Base-by-base conservation (phyloP, 2,797 vertebrate species). In the Coregonus suidteri region DNA sequence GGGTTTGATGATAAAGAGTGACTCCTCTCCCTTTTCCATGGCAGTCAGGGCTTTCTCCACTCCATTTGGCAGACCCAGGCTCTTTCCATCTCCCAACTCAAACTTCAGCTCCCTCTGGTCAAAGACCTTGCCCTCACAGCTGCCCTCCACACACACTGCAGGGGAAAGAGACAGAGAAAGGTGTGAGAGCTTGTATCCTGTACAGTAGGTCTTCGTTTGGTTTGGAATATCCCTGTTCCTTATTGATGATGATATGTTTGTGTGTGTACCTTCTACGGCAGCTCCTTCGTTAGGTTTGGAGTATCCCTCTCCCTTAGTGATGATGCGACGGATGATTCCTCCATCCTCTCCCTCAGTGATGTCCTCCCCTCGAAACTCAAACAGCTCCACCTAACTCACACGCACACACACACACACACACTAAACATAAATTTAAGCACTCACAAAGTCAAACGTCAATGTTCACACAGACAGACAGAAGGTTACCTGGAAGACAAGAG, bases 11-110 rank as follows among this genome's bases (percentile, higher is more conserved):
- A 86, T 94, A 81, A 99, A 94, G 34, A 97, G 80, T 0, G 97
- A 94, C 81, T 97, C 96, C 83, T 99, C 98, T 0, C 90, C 96
- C 79, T 98, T 95, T 85, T 99, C 97, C 98, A 99, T 99, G 80
- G 95, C 94, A 83, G 95, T 96, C 77, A 99, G 93, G 4, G 95
- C 95, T 81, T 95, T 97, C 92, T 99, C 98, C 85, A 97, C 92
- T n/a, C 97, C 98, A 13, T 80, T 76, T 20, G 97, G 98, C 71
- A 99, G 90, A 76, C 95, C 93, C 0, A 96, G 91, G 85, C 82
- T 93, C 18, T 97, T 97, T 25, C 95, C 97, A 81, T 98, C 97
- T 2, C 97, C 97, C 0, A 99, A 84, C 88, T 98, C 97, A 93
- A 98, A 98, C 84, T 89, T 94, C 79, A 99, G 54, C 35, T 97